Evolutionary conservation across 2,113 vertebrate species (phyloP).

Genomic region (Rhea americana): DNA sequence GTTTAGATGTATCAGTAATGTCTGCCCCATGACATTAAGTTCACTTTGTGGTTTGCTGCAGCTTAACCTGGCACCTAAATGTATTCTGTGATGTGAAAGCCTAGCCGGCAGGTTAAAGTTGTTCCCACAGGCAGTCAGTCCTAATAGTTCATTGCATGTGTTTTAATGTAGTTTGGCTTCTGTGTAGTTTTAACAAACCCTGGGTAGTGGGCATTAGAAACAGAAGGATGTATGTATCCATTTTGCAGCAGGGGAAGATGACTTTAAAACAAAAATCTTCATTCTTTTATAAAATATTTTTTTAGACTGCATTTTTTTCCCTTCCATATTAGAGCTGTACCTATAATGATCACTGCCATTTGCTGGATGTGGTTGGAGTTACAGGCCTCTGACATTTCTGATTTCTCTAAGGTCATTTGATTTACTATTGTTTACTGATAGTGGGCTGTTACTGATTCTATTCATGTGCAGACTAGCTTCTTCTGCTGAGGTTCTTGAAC

Average conservation of each 20-base stretch:
- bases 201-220: conserved; percentile 40
- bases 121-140: neutral
- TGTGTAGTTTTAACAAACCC: conserved; percentile 6
- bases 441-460: neutral
- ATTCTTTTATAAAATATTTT: conserved; percentile 25
- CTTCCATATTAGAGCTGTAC: neutral
- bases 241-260: neutral
- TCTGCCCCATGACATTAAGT: neutral
- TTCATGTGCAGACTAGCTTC: neutral
- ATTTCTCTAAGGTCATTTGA: neutral
- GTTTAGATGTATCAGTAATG: neutral
- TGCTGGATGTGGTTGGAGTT: neutral
- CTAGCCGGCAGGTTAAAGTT: neutral
- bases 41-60: neutral
- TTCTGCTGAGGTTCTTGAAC: neutral
- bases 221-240: neutral
- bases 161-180: conserved; percentile 25
- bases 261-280: neutral
- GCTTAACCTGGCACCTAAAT: neutral
- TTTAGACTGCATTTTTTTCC: neutral
- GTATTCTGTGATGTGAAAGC: neutral
- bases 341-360: neutral
- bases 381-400: too few species aligned
- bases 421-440: neutral
- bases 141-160: neutral